Conservation (phyloP, 2,888 invertebrate genomes). For the Erebia ligea region DNA sequence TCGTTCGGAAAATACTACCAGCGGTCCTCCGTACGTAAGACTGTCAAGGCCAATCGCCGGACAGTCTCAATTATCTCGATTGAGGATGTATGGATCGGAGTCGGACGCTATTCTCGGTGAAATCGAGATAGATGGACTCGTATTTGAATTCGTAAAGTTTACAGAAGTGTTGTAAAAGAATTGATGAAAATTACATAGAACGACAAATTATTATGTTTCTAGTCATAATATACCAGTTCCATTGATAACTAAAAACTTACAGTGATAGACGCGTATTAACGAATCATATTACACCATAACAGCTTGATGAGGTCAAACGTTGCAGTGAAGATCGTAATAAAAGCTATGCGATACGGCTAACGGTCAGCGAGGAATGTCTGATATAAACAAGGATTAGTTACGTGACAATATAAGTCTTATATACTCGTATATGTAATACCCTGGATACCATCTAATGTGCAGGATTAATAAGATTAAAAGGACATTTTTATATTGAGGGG, state of each 20-base stretch:
- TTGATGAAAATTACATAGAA: too few relatives aligned
- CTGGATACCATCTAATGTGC: background rate
- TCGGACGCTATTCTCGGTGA: constrained; percentile 36
- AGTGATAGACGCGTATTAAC: background rate
- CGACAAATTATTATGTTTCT: too few relatives aligned
- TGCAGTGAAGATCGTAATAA: constrained; percentile 1
- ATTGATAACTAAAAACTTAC: background rate
- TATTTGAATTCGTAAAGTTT: background rate
- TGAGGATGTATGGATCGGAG: constrained; percentile 39
- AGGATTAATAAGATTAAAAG: constrained; percentile 1
- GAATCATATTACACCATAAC: background rate
- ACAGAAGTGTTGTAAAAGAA: background rate
- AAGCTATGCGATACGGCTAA: background rate
- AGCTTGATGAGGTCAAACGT: background rate
- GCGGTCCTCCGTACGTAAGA: constrained; percentile 30
- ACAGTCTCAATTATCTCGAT: constrained; percentile 47
- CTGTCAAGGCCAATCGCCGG: constrained; percentile 48
- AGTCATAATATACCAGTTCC: background rate
- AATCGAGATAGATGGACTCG: constrained; percentile 32
- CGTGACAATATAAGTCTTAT: constrained; percentile 11
- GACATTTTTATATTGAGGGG: background rate
- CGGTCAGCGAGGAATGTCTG: constrained; percentile 12
- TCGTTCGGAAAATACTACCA: constrained; percentile 15
- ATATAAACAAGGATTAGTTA: constrained; percentile 17
- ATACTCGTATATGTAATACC: constrained; percentile 1